These are phyloP conservation scores for Rhabdophis nuchalis DNA, from an alignment of 2,797 vertebrate genomes.

Conservation along the genomic window DNA sequence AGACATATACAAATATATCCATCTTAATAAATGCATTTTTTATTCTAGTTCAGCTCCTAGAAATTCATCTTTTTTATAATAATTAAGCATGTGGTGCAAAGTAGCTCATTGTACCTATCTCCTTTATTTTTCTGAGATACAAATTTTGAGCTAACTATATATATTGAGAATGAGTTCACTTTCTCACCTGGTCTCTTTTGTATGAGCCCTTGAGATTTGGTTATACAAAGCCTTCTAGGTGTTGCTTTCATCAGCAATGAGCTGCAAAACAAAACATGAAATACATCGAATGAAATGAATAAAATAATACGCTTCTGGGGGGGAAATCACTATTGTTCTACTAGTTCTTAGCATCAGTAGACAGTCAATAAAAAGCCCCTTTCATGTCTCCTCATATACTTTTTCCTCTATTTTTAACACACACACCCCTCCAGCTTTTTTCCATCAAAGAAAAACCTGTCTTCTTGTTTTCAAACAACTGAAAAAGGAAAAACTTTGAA, in stretches of 20 bases:
- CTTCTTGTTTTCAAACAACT: not conserved
- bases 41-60: not conserved
- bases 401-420: not conserved
- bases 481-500: not conserved
- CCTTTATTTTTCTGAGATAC: not conserved
- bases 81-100: not conserved
- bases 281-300: not conserved
- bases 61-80: not conserved
- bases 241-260: not conserved
- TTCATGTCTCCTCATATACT: not conserved
- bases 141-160: not conserved
- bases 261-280: not conserved
- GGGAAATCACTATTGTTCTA: not conserved
- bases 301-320: not conserved
- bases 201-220: not conserved
- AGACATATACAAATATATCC: not conserved
- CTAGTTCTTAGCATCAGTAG: not conserved
- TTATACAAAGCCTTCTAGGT: not conserved
- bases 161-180: not conserved
- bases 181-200: not conserved
- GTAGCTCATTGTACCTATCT: not conserved
- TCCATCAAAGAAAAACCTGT: not conserved
- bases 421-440: not conserved
- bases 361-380: not conserved
- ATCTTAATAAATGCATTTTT: conserved; percentile 1